Percentiles rank a stretch among this genome's conserved stretches.
phyloP scores from a whole-genome alignment of 2,113 vertebrate species.

The Tor tambroides region DNA sequence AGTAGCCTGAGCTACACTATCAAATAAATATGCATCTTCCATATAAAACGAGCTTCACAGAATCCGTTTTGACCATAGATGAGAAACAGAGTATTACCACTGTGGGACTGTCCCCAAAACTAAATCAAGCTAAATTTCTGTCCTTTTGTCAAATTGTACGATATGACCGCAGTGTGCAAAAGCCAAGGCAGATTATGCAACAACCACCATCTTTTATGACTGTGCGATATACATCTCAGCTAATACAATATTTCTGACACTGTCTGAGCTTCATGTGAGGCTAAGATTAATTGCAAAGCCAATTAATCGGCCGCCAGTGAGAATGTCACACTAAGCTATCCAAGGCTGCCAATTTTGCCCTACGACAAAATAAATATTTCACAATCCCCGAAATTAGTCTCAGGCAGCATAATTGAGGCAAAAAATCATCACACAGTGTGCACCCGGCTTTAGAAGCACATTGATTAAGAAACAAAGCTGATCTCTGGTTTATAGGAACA shows the following conservation, averaged over 20 bases:
- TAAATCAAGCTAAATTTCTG: neutral
- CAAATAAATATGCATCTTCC: constrained; percentile 25
- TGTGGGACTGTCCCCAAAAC: neutral
- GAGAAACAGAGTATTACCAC: neutral
- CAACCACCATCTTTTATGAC: neutral
- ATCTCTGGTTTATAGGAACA: neutral
- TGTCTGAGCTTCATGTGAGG: neutral
- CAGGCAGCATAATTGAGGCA: neutral
- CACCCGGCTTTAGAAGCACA: neutral
- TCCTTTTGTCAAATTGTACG: neutral
- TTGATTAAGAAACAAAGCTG: neutral
- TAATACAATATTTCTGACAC: neutral
- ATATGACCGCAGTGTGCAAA: neutral
- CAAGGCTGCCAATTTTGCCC: neutral
- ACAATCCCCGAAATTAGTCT: neutral
- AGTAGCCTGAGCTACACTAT: constrained; percentile 29
- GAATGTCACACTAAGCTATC: neutral
- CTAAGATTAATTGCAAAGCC: neutral
- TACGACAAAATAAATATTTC: neutral
- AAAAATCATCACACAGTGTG: neutral
- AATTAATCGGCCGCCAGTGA: neutral
- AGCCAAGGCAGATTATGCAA: neutral
- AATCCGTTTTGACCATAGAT: neutral
- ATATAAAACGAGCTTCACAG: neutral
- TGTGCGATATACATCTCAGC: neutral